Percentiles rank a stretch among this genome's conserved stretches.
Conservation (phyloP, 2,888 invertebrate species). For the Cancer borealis region DNA sequence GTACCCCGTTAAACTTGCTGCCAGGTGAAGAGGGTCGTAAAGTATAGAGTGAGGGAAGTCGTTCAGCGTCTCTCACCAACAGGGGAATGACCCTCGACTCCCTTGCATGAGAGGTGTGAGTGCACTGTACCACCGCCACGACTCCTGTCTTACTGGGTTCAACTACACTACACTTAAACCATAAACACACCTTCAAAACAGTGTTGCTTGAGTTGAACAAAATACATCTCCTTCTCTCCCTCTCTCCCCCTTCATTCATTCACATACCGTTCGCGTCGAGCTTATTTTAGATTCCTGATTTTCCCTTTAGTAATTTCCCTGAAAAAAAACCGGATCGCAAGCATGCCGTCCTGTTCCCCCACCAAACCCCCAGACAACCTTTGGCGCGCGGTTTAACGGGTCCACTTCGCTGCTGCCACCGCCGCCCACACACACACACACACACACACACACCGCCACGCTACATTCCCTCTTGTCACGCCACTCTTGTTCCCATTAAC, state of each 20-base stretch:
- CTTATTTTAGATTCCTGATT: constrained; percentile 9
- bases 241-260: not conserved
- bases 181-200: too few relatives aligned
- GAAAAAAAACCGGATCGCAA: not conserved
- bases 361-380: not conserved
- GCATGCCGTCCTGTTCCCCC: not conserved
- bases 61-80: too few relatives aligned
- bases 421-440: not conserved
- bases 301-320: not conserved
- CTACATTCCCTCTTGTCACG: constrained; percentile 12
- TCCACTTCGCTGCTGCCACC: not conserved
- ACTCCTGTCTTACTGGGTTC: not conserved
- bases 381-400: not conserved
- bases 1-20: too few relatives aligned
- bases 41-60: too few relatives aligned
- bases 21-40: too few relatives aligned
- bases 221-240: not conserved
- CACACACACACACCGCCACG: not conserved
- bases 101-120: too few relatives aligned
- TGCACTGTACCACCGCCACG: not conserved
- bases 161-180: not conserved
- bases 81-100: too few relatives aligned
- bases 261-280: constrained; percentile 18
- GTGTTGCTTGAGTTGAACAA: not conserved
- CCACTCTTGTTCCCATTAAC: not conserved